Percentiles rank a stretch among this genome's conserved stretches.
These are phyloP conservation scores for Denticeps clupeoides DNA, from an alignment of 2,797 vertebrate species.

Conservation along the genomic window DNA sequence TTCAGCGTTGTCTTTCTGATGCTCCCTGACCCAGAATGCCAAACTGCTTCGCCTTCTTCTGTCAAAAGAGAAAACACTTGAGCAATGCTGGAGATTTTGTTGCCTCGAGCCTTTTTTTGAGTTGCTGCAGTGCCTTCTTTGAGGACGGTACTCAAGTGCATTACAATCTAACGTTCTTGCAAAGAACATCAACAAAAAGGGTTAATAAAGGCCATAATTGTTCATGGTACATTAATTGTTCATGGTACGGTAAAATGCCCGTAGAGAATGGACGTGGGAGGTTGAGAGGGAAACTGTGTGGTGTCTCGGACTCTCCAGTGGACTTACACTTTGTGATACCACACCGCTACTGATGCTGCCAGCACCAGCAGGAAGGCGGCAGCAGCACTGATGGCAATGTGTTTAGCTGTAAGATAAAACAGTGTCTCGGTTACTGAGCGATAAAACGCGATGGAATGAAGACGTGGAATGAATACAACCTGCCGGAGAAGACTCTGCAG, in stretches of 20 bases:
- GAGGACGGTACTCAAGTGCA: no score
- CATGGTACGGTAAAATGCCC: no score
- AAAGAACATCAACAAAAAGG: neutral
- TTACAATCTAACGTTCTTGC: neutral
- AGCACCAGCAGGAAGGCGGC: conserved; percentile 28
- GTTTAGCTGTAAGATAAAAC: conserved; percentile 11
- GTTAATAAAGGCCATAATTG: no score
- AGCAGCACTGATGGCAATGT: conserved; percentile 26
- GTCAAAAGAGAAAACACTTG: neutral
- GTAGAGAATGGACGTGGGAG: no score
- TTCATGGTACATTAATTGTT: no score
- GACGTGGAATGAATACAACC: conserved; percentile 26
- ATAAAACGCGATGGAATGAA: conserved; percentile 24
- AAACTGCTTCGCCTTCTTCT: conserved; percentile 24
- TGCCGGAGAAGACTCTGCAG: conserved; percentile 9
- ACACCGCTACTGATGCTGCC: conserved; percentile 23
- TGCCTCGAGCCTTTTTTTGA: no score
- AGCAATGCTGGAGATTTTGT: no score
- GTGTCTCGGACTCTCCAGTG: no score
- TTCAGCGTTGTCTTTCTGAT: conserved; percentile 31
- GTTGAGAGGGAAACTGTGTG: no score
- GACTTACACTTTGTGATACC: conserved; percentile 48
- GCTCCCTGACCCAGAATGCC: conserved; percentile 15
- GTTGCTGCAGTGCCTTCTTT: no score
- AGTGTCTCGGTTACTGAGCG: no score